Evolutionary conservation across 2,797 vertebrate species (phyloP).

Genomic region (Melanotaenia pygmaea): DNA sequence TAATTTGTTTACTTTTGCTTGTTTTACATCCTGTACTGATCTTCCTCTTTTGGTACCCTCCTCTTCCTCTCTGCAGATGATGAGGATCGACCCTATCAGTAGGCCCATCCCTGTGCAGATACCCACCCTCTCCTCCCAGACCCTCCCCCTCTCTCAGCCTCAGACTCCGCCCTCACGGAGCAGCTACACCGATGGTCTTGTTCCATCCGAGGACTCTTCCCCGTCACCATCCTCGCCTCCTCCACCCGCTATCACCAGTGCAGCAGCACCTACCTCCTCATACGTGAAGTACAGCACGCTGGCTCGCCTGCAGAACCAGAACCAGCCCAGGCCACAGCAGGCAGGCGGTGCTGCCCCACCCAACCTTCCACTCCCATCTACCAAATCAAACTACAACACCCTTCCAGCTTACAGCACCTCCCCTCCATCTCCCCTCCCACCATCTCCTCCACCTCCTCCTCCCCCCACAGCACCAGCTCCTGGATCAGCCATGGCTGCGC

Average conservation of each 20-base stretch:
- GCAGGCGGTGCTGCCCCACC: slow-evolving; percentile 1
- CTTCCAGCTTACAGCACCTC: slow-evolving; percentile 71
- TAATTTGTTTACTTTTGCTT: slow-evolving; percentile 2
- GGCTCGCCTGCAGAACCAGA: slow-evolving; percentile 86
- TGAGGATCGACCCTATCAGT: slow-evolving; percentile 84
- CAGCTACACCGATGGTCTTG: slow-evolving; percentile 77
- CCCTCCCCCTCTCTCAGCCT: slow-evolving; percentile 67
- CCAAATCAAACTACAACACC: slow-evolving; percentile 81
- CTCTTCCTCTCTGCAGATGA: slow-evolving; percentile 64
- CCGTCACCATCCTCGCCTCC: slow-evolving; percentile 72
- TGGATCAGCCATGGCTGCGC: slow-evolving; percentile 87
- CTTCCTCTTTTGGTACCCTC: not conserved
- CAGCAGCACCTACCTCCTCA: slow-evolving; percentile 67
- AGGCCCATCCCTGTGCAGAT: slow-evolving; percentile 87
- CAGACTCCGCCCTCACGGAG: slow-evolving; percentile 83
- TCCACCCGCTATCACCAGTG: slow-evolving; percentile 57
- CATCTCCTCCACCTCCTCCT: slow-evolving; percentile 82
- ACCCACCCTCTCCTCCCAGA: slow-evolving; percentile 69
- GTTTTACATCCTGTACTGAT: not conserved
- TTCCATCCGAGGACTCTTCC: slow-evolving; percentile 76
- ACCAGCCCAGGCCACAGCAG: slow-evolving; percentile 38
- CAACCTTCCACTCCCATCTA: slow-evolving; percentile 51
- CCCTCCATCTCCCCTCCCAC: slow-evolving; percentile 64
- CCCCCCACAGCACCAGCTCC: slow-evolving; percentile 81
- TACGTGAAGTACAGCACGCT: slow-evolving; percentile 94